A percentile compares a stretch with the other conserved stretches of the same genome.
Evolutionary conservation across 2,113 vertebrate species (phyloP).

Genomic region (Lepus americanus): DNA sequence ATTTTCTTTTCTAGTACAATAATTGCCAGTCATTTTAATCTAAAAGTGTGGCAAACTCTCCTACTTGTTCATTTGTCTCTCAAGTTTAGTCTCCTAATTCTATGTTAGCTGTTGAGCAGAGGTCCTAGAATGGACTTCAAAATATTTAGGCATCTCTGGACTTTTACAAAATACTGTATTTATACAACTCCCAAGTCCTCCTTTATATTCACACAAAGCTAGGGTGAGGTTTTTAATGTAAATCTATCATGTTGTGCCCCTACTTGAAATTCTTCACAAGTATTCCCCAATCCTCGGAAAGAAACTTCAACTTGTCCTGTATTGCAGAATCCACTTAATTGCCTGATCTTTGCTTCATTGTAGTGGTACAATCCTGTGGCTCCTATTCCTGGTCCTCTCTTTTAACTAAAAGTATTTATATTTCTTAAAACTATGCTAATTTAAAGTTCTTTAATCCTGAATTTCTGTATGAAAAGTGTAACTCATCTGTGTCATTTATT

Average conservation of each 20-base stretch:
- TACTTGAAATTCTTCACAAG: background rate
- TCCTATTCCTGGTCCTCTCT: background rate
- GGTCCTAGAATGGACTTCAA: background rate
- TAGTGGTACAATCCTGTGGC: background rate
- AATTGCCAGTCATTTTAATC: background rate
- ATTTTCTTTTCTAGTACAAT: background rate
- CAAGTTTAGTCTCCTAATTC: background rate
- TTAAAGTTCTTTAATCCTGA: background rate
- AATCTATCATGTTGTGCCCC: background rate
- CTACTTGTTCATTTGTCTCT: fast-evolving
- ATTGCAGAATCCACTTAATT: background rate
- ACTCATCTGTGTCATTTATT: background rate
- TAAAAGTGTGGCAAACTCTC: background rate
- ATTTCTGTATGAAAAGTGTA: background rate
- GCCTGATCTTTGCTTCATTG: background rate
- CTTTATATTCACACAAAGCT: background rate
- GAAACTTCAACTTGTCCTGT: background rate
- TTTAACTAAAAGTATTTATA: background rate
- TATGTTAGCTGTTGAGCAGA: background rate
- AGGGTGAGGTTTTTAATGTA: background rate
- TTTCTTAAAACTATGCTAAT: background rate
- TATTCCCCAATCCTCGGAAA: background rate
- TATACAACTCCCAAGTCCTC: background rate
- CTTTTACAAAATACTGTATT: background rate
- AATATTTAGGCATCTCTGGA: background rate